Percentiles rank a stretch among this genome's conserved stretches.
Conservation (phyloP, 2,113 vertebrate species). For the Rynchops niger region DNA sequence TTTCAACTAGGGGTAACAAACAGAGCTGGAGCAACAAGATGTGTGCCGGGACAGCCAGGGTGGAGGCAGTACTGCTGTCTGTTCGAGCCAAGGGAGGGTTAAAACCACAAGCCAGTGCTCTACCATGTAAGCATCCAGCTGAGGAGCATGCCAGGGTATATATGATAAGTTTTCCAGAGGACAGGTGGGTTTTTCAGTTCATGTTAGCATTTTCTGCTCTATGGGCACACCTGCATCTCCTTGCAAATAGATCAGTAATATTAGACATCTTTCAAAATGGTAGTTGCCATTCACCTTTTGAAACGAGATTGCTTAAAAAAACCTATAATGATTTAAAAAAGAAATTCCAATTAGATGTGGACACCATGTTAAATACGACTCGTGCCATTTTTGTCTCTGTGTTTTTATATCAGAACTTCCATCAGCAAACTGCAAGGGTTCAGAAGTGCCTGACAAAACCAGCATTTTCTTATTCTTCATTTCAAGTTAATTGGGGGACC, state of each 20-base stretch:
- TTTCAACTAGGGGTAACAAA: not conserved
- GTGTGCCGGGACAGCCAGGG: not conserved
- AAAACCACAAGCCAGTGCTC: not conserved
- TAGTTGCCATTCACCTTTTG: constrained; percentile 29
- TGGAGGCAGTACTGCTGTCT: not conserved
- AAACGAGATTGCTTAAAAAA: constrained; percentile 32
- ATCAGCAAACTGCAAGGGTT: constrained; percentile 36
- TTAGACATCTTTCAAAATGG: not conserved
- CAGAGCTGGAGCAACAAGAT: not conserved
- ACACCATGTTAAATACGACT: not conserved
- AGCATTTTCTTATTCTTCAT: not conserved
- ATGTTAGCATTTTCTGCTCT: not conserved
- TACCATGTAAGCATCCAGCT: not conserved
- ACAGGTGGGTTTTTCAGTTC: constrained; percentile 14
- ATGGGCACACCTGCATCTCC: not conserved
- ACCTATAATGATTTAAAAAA: constrained; percentile 40
- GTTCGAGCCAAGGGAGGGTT: not conserved
- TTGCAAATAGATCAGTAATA: constrained; percentile 39
- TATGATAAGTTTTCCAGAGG: not conserved
- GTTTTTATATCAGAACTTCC: constrained; percentile 22
- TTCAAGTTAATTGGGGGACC: not conserved
- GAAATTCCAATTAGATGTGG: constrained; percentile 41
- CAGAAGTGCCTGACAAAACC: constrained; percentile 11
- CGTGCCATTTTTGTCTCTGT: not conserved
- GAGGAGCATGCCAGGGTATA: not conserved